Percentiles rank a stretch among this genome's conserved stretches.
phyloP scores from a whole-genome alignment of 2,797 vertebrate species.

The Morus bassanus region DNA sequence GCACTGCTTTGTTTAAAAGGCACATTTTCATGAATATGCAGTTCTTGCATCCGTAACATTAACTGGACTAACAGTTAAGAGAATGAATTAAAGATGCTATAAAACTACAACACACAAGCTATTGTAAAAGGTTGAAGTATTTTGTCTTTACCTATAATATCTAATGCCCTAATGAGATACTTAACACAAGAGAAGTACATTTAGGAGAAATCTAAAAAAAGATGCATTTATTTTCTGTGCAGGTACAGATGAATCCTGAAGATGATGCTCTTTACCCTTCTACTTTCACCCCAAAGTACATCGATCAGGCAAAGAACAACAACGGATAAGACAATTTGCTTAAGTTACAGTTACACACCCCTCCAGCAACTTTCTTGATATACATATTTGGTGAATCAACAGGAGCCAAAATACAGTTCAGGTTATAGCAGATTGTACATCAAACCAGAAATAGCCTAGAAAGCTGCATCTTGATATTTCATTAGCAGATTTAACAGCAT shows the following conservation, averaged over 20 bases:
- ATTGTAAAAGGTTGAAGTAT: background rate
- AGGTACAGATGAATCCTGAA: slow-evolving; percentile 5
- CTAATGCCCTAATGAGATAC: background rate
- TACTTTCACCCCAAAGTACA: background rate
- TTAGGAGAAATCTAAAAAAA: background rate
- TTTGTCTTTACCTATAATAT: background rate
- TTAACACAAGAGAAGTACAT: background rate
- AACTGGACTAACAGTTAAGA: background rate
- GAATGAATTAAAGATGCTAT: background rate
- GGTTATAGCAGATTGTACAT: background rate
- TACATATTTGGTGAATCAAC: slow-evolving; percentile 2
- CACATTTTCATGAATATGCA: background rate
- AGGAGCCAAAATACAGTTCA: background rate
- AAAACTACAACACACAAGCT: background rate
- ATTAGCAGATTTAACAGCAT: background rate
- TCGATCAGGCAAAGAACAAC: background rate
- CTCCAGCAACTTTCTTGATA: background rate
- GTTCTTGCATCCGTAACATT: background rate
- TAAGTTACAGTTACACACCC: background rate
- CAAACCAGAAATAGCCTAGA: background rate
- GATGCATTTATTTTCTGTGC: slow-evolving; percentile 12
- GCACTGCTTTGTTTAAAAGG: background rate
- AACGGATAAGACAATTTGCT: background rate
- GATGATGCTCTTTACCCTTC: background rate
- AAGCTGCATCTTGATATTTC: background rate